These are phyloP conservation scores for Drosophila ustulata DNA, from an alignment of 2,888 invertebrate species.

Conservation along the genomic window DNA sequence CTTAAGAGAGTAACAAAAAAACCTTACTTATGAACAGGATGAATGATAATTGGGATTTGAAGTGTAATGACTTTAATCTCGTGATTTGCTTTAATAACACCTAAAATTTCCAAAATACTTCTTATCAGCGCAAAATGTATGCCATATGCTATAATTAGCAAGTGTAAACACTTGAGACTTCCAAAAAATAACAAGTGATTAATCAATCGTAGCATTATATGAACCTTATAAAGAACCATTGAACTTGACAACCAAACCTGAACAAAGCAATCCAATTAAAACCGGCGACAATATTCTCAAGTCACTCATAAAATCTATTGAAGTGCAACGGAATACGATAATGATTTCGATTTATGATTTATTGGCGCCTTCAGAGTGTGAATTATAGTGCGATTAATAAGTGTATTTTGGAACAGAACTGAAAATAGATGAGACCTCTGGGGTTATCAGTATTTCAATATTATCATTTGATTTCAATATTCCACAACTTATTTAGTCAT, in stretches of 20 bases:
- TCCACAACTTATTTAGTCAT: constrained; percentile 1
- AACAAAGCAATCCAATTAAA: constrained; percentile 40
- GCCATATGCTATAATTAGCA: constrained; percentile 26
- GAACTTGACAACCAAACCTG: constrained; percentile 8
- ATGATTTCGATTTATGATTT: constrained; percentile 25
- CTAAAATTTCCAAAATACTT: not conserved
- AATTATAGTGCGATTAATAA: not conserved
- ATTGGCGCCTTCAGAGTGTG: constrained; percentile 5
- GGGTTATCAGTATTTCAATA: constrained; percentile 36
- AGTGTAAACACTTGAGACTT: not conserved
- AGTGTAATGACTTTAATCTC: constrained; percentile 15
- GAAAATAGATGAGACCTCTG: not conserved
- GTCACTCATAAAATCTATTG: constrained; percentile 1
- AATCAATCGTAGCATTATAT: constrained; percentile 28
- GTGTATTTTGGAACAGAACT: not conserved
- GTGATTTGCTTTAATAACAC: not conserved
- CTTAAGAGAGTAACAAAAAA: not conserved
- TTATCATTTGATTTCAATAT: not conserved
- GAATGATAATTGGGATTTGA: not conserved
- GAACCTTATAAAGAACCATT: constrained; percentile 18
- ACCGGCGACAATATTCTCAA: constrained; percentile 18
- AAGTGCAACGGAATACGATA: constrained; percentile 15
- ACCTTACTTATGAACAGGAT: not conserved
- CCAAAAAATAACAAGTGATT: constrained; percentile 19
- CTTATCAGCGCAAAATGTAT: constrained; percentile 26